Evolutionary conservation across 2,888 invertebrate genomes (phyloP).

Genomic region (Micoletzkya japonica): DNA sequence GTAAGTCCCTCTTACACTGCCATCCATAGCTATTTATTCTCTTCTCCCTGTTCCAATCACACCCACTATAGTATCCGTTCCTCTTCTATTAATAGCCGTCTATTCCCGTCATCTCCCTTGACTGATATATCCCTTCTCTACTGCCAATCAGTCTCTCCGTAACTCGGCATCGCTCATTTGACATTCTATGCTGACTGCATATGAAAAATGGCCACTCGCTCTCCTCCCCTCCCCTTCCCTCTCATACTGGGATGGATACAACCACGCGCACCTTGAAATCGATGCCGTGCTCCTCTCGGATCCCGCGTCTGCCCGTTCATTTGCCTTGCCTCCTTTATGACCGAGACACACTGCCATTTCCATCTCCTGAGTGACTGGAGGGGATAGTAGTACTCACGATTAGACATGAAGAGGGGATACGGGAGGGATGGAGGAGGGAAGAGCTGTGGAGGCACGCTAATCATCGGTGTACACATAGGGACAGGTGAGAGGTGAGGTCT

Average conservation of each 20-base stretch:
- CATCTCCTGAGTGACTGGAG: slow-evolving; percentile 30
- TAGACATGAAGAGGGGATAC: slow-evolving; percentile 30
- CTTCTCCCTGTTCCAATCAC: neutral
- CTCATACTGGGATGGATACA: neutral
- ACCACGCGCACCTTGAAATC: neutral
- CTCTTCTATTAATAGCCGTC: neutral
- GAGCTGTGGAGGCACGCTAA: slow-evolving; percentile 3
- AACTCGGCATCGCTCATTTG: too few relatives aligned
- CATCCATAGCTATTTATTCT: neutral
- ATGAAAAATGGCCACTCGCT: too few relatives aligned
- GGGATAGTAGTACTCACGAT: slow-evolving; percentile 33
- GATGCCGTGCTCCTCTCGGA: neutral
- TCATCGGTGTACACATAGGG: neutral
- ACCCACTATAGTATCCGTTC: neutral
- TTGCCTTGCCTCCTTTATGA: neutral
- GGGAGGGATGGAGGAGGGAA: slow-evolving; percentile 9
- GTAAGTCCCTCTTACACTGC: slow-evolving; percentile 33
- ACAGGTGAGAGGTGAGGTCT: slow-evolving; percentile 3
- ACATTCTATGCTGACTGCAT: too few relatives aligned
- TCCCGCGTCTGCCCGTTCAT: neutral
- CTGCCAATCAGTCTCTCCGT: slow-evolving; percentile 12
- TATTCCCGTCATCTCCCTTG: neutral
- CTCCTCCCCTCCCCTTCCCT: neutral
- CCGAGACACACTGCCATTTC: neutral
- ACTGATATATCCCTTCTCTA: neutral